These are phyloP conservation scores for Pogonomyrmex barbatus DNA, from an alignment of 1,140 invertebrate species.

Conservation along the genomic window DNA sequence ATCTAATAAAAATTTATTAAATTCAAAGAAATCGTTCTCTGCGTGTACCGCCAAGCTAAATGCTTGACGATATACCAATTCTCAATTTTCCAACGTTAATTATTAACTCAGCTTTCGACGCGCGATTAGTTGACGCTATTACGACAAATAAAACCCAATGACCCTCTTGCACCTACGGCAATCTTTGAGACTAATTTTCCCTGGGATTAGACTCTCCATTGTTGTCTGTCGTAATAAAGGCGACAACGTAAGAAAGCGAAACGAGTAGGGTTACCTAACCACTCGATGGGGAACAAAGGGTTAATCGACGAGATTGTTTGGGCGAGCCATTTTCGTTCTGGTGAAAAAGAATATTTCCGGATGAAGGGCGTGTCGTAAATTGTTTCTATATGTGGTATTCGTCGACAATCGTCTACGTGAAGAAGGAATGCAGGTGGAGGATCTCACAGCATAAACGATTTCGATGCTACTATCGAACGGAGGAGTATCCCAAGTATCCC, in stretches of 20 bases:
- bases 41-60: not conserved
- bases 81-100: not conserved
- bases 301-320: conserved; percentile 42
- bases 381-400: conserved; percentile 10
- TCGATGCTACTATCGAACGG: conserved; percentile 27
- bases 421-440: conserved; percentile 59
- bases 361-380: conserved; percentile 65
- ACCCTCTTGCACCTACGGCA: conserved; percentile 14
- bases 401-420: not conserved
- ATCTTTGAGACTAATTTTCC: conserved; percentile 41
- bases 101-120: not conserved
- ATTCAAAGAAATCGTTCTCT: no score
- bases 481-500: conserved; percentile 49
- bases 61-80: not conserved
- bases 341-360: conserved; percentile 18
- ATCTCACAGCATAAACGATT: conserved; percentile 11
- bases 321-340: conserved; percentile 11
- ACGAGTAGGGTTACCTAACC: conserved; percentile 40
- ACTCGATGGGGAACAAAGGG: conserved; percentile 31
- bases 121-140: not conserved
- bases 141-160: not conserved
- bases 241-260: conserved; percentile 52
- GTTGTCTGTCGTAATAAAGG: conserved; percentile 37
- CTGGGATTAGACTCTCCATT: conserved; percentile 32
- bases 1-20: no score